These are phyloP conservation scores for Corythornis madagascariensis DNA, from an alignment of 2,113 vertebrate genomes.

Conservation along the genomic window DNA sequence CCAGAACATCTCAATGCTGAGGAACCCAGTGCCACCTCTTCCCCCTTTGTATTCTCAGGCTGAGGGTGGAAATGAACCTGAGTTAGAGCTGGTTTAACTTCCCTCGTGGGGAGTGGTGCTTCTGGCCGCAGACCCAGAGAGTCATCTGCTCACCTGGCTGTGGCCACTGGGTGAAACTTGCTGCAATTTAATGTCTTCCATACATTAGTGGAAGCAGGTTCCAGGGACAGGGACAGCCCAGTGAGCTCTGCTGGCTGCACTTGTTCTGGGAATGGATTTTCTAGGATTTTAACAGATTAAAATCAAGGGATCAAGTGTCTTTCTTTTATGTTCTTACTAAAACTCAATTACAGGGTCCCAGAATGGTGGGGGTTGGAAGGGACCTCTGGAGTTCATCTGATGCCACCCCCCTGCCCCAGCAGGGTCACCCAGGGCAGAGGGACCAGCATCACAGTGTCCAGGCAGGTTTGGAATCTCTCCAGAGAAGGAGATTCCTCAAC, in stretches of 20 bases:
- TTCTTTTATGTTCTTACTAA: neutral
- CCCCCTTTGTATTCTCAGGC: neutral
- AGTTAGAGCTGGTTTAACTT: rapidly evolving
- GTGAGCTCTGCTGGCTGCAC: neutral
- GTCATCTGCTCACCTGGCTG: rapidly evolving
- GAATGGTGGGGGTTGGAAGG: neutral
- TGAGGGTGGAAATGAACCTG: neutral
- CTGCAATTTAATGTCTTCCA: rapidly evolving
- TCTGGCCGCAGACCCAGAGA: neutral
- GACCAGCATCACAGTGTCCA: neutral
- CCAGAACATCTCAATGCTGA: rapidly evolving
- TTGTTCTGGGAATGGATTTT: rapidly evolving
- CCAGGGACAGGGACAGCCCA: neutral
- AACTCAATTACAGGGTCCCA: neutral
- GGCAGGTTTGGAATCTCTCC: neutral
- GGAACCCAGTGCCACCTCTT: neutral
- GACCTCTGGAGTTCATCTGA: neutral
- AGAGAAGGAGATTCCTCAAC: neutral
- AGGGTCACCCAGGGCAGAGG: neutral
- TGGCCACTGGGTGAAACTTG: neutral
- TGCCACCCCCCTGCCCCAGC: neutral
- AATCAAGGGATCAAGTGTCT: neutral
- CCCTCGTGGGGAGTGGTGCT: rapidly evolving
- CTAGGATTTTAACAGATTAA: neutral
- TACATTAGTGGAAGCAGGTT: neutral